Evolutionary conservation across 1,140 invertebrate species (phyloP), one percentile per base, ranked within the genome.

Genomic region (Druon quercuslanigerum): DNA sequence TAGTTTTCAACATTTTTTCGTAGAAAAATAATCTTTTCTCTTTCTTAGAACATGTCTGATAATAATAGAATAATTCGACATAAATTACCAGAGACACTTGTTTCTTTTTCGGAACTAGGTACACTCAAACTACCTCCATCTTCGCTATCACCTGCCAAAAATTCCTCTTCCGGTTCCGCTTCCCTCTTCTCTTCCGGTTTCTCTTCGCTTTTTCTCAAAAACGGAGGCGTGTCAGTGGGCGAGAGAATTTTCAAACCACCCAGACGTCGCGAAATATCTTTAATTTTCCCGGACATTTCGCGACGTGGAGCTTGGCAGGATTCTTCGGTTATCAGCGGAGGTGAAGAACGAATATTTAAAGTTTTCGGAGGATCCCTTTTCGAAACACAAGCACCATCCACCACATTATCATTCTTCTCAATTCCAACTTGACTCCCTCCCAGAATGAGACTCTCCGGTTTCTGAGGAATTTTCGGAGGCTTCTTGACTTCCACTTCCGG

Each of bases 181-280:
- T 85, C 84, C 9, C 83, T 79, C 12, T 83, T 86, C 2, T 84
- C 73, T 5, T 86, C 82, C 0, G 74, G 77, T 13, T 87, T 87
- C 3, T 91, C 87, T 6, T 91, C 87, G 17, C 79, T 83, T 14
- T 85, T 90, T 14, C 85, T 82, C 73, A 83, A 85, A 13, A 87
- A 50, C 0, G 89, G 88, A 52, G 90, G 88, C 8, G 87, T 83
- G 66, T 90, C 90, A 12, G 87, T 90, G 0, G 91, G 91, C 1
- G 91, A 92, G 0, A 91, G 78, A 33, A 91, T 89, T 46, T 91
- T 92, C 66, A 91, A 79, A 66, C 89, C 88, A 0, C 87, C 85
- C 87, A 92, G 89, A 75, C 88, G 90, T 0, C 87, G 90, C 87
- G 89, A 88, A 8, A 92, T 57, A 74, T 90, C 85, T 50, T 87